Base-by-base conservation (phyloP, 2,888 invertebrate genomes). In the Timema cristinae region DNA sequence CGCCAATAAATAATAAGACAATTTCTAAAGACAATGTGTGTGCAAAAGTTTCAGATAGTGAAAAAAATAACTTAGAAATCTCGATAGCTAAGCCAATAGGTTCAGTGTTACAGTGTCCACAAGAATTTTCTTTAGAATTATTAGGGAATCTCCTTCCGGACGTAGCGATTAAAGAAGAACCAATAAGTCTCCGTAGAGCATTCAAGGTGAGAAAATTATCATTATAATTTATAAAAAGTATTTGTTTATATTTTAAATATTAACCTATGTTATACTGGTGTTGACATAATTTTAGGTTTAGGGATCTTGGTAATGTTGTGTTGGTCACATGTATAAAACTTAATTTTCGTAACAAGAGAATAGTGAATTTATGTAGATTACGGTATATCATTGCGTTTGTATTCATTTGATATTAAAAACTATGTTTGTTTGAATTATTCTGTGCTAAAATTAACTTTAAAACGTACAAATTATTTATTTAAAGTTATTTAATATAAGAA, bases 81-180 rank as follows among this genome's bases (percentile, higher is more conserved):
- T 68, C 16, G n/a, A 50, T 49, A 15, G 70, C 32, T 13, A 71
- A 59, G 54, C 50, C 67, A 50, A 49, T 10, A 16, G 50, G n/a
- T 50, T 48, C 54, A 50, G 51, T 7, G 8, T 51, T 9, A 5
- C 56, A 54, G 1, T 68, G 61, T 15, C 7, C 32, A 15, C 61
- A 67, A 71, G 61, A 67, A 59, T 16, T 61, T 48, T 32, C 66
- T 50, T 67, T 66, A 63, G 63, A 63, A 47, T 63, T 63, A 48
- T 13, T 63, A 10, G 63, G 63, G 6, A 63, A 63, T 63, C 32
- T 63, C 5, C 48, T 63, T 47, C 67, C 16, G 15, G 51, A 67
- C 61, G 59, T 67, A 51, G 48, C 32, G 4, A 61, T 71, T 50
- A 71, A 71, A 61, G 71, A 71, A 61, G 71, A 71, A 68, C 68